Percentiles rank a stretch among this genome's conserved stretches.
Evolutionary conservation across 2,888 invertebrate genomes (phyloP).

Genomic region (Ichneumon xanthorius): DNA sequence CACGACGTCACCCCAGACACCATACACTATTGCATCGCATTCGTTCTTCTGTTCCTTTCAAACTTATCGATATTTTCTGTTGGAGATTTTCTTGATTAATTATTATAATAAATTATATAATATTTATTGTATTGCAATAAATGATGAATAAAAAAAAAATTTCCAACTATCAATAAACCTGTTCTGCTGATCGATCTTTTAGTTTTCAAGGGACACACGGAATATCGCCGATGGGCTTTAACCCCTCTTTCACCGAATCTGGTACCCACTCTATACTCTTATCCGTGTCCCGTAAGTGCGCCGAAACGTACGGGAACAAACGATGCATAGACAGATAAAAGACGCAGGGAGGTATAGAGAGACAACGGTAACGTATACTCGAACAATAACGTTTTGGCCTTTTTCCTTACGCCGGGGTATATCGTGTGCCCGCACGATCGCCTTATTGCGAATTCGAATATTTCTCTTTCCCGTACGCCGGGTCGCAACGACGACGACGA

Average conservation of each 20-base stretch:
- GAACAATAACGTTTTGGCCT: constrained; percentile 60
- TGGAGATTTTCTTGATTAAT: no score
- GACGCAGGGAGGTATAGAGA: constrained; percentile 34
- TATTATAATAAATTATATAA: no score
- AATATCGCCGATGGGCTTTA: neutral
- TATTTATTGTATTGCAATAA: no score
- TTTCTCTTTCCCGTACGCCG: constrained; percentile 35
- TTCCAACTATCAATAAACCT: neutral
- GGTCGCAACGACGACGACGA: constrained; percentile 24
- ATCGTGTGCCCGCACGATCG: constrained; percentile 38
- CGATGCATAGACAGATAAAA: constrained; percentile 43
- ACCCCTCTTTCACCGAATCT: neutral
- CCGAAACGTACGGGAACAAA: constrained; percentile 45
- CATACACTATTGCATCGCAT: no score
- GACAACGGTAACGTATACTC: constrained; percentile 53
- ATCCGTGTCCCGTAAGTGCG: constrained; percentile 31
- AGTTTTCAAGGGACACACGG: neutral
- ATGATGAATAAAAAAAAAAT: no score
- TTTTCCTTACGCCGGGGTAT: constrained; percentile 53
- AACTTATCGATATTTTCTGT: no score
- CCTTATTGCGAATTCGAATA: constrained; percentile 57
- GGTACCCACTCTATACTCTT: constrained; percentile 31
- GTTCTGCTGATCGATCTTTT: neutral
- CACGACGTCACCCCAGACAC: no score
- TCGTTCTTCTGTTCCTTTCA: no score